Evolutionary conservation across 2,113 vertebrate genomes (phyloP).

Genomic region (Entelurus aequoreus): DNA sequence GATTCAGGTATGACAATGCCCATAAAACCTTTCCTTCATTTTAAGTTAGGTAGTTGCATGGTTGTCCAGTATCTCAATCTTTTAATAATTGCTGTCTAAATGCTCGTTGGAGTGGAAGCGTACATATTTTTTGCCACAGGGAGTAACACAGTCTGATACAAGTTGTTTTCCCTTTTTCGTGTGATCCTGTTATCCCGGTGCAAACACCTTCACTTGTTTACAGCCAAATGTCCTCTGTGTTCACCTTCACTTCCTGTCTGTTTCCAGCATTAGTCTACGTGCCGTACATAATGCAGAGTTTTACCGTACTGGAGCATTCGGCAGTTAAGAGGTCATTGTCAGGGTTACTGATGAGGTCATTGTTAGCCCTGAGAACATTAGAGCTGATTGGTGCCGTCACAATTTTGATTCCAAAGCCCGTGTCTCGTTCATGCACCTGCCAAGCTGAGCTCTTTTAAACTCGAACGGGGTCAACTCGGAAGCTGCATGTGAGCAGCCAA

Average conservation of each 20-base stretch:
- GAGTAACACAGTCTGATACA: constrained; percentile 55
- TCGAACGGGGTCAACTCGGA: constrained; percentile 57
- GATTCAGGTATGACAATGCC: neutral
- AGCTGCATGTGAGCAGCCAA: constrained; percentile 51
- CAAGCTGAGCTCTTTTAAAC: constrained; percentile 48
- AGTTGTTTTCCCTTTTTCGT: constrained; percentile 58
- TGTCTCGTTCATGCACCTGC: constrained; percentile 51
- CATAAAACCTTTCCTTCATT: neutral
- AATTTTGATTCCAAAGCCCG: constrained; percentile 34
- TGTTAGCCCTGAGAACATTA: constrained; percentile 56
- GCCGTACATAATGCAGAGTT: constrained; percentile 58
- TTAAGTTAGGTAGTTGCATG: neutral
- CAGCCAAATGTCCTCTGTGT: constrained; percentile 64
- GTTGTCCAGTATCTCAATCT: neutral
- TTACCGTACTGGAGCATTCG: constrained; percentile 38
- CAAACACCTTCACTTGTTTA: constrained; percentile 65
- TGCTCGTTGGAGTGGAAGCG: constrained; percentile 23
- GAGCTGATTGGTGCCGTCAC: constrained; percentile 51
- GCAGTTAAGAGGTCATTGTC: constrained; percentile 38
- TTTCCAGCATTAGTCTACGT: constrained; percentile 56
- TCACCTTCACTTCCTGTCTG: constrained; percentile 68
- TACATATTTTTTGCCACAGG: constrained; percentile 46
- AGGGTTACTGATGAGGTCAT: constrained; percentile 47
- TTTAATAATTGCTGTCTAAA: constrained; percentile 21
- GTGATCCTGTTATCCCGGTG: constrained; percentile 61